Percentiles rank a stretch among this genome's conserved stretches.
Conservation (phyloP, 2,888 invertebrate genomes). For the Hyalella azteca region DNA sequence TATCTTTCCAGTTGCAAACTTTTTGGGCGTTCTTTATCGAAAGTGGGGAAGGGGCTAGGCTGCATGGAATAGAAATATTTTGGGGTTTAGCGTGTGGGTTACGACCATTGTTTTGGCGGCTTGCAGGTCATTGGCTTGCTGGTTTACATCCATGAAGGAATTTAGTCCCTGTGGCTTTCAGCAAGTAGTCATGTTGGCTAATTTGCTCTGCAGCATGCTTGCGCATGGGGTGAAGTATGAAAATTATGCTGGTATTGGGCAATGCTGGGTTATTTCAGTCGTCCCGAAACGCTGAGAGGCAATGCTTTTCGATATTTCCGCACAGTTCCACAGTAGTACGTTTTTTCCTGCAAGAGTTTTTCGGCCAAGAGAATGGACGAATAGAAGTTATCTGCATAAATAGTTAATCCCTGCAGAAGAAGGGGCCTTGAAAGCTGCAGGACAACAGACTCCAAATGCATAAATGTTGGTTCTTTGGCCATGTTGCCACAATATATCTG, state of each 20-base stretch:
- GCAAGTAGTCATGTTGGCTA: too few species aligned
- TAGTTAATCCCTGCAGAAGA: constrained; percentile 22
- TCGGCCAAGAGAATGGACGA: constrained; percentile 25
- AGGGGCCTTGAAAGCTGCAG: constrained; percentile 28
- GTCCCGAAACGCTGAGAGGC: background rate
- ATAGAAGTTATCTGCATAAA: constrained; percentile 39
- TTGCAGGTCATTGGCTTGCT: background rate
- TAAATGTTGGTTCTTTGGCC: background rate
- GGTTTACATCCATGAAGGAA: background rate
- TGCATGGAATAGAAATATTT: too few species aligned
- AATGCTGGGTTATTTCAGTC: too few species aligned
- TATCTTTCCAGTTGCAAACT: constrained; percentile 40
- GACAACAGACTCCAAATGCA: background rate
- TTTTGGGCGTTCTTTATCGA: too few species aligned
- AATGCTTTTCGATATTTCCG: background rate
- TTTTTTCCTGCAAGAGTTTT: constrained; percentile 35
- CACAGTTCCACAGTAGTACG: constrained; percentile 36
- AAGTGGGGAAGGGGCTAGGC: too few species aligned
- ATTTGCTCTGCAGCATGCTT: too few species aligned
- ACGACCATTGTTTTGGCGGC: too few species aligned
- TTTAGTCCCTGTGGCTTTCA: too few species aligned
- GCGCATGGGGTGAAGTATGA: too few species aligned
- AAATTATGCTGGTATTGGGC: too few species aligned
- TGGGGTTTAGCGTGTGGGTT: too few species aligned
- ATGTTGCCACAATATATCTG: background rate